A percentile compares a stretch with the other conserved stretches of the same genome.
phyloP scores from a whole-genome alignment of 2,797 vertebrate species.

The Coregonus suidteri region DNA sequence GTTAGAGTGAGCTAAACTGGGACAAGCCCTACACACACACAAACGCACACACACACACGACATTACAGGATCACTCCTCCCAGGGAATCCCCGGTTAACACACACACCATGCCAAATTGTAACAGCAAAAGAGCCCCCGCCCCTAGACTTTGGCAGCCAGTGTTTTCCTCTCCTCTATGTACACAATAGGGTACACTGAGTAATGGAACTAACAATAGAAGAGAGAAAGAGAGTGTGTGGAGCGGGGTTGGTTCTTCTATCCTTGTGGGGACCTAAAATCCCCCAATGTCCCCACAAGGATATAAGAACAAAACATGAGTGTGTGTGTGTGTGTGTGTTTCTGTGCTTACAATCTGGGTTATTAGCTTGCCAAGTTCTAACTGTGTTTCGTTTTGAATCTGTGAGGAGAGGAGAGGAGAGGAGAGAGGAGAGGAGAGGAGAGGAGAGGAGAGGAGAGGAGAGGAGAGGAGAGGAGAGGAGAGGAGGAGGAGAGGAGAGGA shows the following conservation, averaged over 20 bases:
- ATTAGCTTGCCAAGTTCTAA: background rate
- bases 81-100: background rate
- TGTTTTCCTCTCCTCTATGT: constrained; percentile 46
- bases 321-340: too few relatives aligned
- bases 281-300: too few relatives aligned
- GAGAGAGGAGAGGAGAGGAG: too few relatives aligned
- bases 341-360: too few relatives aligned
- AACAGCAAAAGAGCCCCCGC: constrained; percentile 51
- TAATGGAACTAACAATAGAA: background rate
- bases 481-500: background rate
- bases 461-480: background rate
- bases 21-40: too few relatives aligned
- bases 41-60: background rate
- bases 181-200: constrained; percentile 32
- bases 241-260: too few relatives aligned
- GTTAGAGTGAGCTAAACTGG: too few relatives aligned
- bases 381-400: background rate
- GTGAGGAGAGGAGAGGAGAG: background rate
- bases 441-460: too few relatives aligned
- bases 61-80: background rate
- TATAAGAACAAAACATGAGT: too few relatives aligned
- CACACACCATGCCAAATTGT: constrained; percentile 22
- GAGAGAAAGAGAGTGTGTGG: background rate
- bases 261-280: too few relatives aligned
- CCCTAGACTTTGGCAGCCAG: constrained; percentile 54